Percentiles rank a stretch among this genome's conserved stretches.
Evolutionary conservation across 2,113 vertebrate genomes (phyloP).

Genomic region (Rhipidura dahli): DNA sequence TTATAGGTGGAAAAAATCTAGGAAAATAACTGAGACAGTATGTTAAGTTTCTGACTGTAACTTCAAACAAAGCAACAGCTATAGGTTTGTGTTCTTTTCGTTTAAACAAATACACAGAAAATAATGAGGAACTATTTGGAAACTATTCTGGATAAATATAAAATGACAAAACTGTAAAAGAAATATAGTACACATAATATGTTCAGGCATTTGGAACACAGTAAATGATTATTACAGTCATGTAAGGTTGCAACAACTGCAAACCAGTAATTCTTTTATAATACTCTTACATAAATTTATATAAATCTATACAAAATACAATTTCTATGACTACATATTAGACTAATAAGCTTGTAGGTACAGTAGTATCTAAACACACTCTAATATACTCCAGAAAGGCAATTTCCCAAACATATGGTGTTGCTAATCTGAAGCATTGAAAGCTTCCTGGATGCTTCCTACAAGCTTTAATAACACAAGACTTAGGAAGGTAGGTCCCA

Average conservation of each 20-base stretch:
- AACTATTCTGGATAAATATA: slow-evolving; percentile 63
- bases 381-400: not conserved
- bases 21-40: not conserved
- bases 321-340: not conserved
- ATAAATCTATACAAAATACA: not conserved
- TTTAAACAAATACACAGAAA: slow-evolving; percentile 64
- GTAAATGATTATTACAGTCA: not conserved
- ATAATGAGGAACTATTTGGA: slow-evolving; percentile 58
- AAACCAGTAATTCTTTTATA: not conserved
- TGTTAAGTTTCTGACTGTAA: slow-evolving; percentile 51
- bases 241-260: not conserved
- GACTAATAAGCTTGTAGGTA: not conserved
- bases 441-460: not conserved
- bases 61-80: slow-evolving; percentile 57
- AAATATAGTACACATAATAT: not conserved
- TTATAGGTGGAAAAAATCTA: not conserved
- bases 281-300: not conserved
- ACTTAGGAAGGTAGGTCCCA: not conserved
- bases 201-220: not conserved
- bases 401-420: not conserved
- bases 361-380: not conserved
- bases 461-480: not conserved
- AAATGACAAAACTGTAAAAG: not conserved
- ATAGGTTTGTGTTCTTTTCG: slow-evolving; percentile 41
- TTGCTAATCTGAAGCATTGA: not conserved